Percentiles rank a stretch among this genome's conserved stretches.
Evolutionary conservation across 2,113 vertebrate species (phyloP).

Genomic region (Lethenteron reissneri): DNA sequence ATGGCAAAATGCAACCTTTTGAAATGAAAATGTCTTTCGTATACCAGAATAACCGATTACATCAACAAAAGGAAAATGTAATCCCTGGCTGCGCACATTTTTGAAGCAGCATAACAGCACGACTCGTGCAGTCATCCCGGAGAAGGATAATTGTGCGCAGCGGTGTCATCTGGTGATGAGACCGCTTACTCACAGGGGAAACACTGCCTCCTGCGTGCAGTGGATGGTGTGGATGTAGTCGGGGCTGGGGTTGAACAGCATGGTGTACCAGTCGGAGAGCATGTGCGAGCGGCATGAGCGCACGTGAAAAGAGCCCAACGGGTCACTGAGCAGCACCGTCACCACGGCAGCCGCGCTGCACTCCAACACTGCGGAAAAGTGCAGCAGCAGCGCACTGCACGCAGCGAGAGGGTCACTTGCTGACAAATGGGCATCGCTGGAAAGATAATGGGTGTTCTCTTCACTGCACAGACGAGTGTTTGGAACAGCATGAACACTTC

Average conservation of each 20-base stretch:
- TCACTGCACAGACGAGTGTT: too few relatives aligned
- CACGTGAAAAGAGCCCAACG: constrained; percentile 38
- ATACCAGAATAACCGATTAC: too few relatives aligned
- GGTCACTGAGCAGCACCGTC: constrained; percentile 59
- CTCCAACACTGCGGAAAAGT: constrained; percentile 56
- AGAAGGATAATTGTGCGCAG: too few relatives aligned
- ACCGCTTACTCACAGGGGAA: constrained; percentile 47
- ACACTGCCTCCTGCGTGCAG: constrained; percentile 89
- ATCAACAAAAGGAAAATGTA: too few relatives aligned
- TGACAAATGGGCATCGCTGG: too few relatives aligned
- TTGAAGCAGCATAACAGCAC: too few relatives aligned
- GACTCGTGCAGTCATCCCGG: too few relatives aligned
- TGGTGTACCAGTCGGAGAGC: constrained; percentile 96
- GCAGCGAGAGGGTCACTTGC: constrained; percentile 16
- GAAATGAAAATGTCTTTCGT: too few relatives aligned
- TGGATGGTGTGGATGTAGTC: constrained; percentile 79
- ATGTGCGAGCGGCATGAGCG: constrained; percentile 61
- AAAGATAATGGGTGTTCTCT: too few relatives aligned
- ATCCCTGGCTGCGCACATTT: too few relatives aligned
- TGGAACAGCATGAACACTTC: too few relatives aligned
- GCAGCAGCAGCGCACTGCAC: constrained; percentile 72
- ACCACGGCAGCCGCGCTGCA: constrained; percentile 41
- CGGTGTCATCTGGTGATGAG: neutral
- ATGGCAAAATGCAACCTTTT: too few relatives aligned
- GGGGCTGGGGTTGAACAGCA: constrained; percentile 93